Evolutionary conservation across 1,140 invertebrate species (phyloP), one percentile per base, ranked within the genome.

Genomic region (Bombus consobrinus): DNA sequence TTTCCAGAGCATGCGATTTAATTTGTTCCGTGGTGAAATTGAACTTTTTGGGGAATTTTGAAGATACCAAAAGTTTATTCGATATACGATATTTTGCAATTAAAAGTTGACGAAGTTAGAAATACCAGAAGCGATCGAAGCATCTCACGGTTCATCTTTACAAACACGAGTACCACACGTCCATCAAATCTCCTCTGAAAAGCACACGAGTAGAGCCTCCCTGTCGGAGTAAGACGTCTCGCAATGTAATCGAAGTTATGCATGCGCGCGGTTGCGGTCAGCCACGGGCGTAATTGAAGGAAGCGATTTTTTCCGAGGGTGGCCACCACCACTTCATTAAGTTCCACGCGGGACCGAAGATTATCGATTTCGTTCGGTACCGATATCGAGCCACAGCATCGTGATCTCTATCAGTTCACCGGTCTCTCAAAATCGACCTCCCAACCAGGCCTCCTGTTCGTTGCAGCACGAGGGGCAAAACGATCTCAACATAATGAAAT

Each of bases 321-420:
- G 59, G 53, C 79, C 69, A 62, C 28, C 64, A 83, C 57, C 83
- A 80, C 85, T 91, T 92, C 90, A 93, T 94, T 93, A 93, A 92
- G 87, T 88, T 75, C 83, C 87, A 87, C 83, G 80, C 87, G 76
- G 85, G 83, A 85, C 90, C 81, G 77, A 90, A 90, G 88, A 93
- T 94, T 92, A 94, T 93, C 93, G 93, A 94, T 93, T 93, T 92
- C 89, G 81, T 91, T 86, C 91, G 88, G 85, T 92, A 89, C 88
- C 85, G 86, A 92, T 92, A 93, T 87, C 82, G 72, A 57, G 76
- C 57, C 39, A 71, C 13, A 41, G 78, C 85, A 91, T 92, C 92
- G 80, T 84, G 93, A 92, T 94, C 83, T 64, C 75, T 88, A 88
- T 93, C 92, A 75, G 85, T 77, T 77, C 81, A 28, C 59, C 66